Conservation (phyloP, 2,888 invertebrate species). For the Nipponacmea schrenckii region DNA sequence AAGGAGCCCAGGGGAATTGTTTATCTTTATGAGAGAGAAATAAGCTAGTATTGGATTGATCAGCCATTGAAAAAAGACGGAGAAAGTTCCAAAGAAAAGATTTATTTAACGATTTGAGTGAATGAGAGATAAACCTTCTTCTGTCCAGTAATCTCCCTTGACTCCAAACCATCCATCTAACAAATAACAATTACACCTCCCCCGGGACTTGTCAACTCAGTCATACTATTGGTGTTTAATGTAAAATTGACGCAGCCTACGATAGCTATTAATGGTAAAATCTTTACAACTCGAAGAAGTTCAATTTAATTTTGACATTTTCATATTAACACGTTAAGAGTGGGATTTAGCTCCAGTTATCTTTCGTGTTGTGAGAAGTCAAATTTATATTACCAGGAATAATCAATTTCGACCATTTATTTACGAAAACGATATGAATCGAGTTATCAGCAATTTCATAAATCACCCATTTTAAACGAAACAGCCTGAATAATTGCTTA, state of each 20-base stretch:
- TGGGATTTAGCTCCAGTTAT: background rate
- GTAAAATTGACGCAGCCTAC: background rate
- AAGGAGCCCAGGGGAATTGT: background rate
- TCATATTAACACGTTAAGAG: slow-evolving; percentile 7
- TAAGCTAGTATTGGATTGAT: background rate
- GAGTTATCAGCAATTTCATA: slow-evolving; percentile 2
- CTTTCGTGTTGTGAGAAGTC: slow-evolving; percentile 3
- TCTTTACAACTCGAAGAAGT: background rate
- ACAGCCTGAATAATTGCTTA: background rate
- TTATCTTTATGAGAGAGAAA: background rate
- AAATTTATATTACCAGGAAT: background rate
- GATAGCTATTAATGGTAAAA: slow-evolving; percentile 2
- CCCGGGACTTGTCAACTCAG: background rate
- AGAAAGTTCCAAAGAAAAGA: background rate
- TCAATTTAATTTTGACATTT: slow-evolving; percentile 8
- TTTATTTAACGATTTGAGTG: slow-evolving; percentile 5
- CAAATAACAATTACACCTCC: slow-evolving; percentile 5
- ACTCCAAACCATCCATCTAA: background rate
- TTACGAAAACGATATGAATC: background rate
- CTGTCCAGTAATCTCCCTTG: background rate
- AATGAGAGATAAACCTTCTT: slow-evolving; percentile 7
- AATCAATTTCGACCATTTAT: slow-evolving; percentile 6
- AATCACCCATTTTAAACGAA: background rate
- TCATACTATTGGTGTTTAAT: background rate
- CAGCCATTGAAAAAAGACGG: background rate